Evolutionary conservation across 2,888 invertebrate species (phyloP).

Genomic region (Galeopsomyia nigrocyanea): DNA sequence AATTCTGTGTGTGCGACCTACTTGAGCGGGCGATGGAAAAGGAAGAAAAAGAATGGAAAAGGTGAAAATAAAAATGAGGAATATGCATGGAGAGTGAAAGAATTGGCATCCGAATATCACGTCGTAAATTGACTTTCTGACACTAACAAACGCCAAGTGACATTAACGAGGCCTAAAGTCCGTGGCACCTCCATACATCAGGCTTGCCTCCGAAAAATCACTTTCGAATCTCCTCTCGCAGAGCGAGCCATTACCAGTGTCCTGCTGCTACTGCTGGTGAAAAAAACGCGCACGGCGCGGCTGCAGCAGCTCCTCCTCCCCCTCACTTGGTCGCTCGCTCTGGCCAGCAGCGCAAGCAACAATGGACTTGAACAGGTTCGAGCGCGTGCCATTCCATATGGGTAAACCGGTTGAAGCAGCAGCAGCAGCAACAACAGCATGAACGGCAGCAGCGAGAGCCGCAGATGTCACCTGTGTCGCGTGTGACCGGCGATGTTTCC

Average conservation of each 20-base stretch:
- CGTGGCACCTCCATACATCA: conserved; percentile 7
- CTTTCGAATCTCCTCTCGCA: background rate
- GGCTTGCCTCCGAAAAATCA: background rate
- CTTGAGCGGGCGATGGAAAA: too few relatives aligned
- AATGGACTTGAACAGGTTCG: too few relatives aligned
- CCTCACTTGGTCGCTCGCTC: too few relatives aligned
- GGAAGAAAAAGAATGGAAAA: too few relatives aligned
- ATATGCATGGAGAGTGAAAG: too few relatives aligned
- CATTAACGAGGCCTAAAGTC: background rate
- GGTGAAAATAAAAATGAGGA: too few relatives aligned
- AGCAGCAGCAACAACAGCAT: background rate
- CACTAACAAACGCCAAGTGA: background rate
- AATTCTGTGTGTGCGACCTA: too few relatives aligned
- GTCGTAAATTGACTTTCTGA: background rate
- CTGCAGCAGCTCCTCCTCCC: background rate
- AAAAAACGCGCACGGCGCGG: conserved; percentile 5
- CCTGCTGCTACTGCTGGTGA: background rate
- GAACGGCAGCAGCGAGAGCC: background rate
- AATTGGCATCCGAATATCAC: background rate
- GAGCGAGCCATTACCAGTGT: background rate
- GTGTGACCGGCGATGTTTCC: too few relatives aligned
- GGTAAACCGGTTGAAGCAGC: conserved; percentile 24
- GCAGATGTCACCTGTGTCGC: conserved; percentile 30
- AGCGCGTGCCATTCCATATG: conserved; percentile 36
- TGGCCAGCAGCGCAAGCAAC: too few relatives aligned